These are phyloP conservation scores for Gortyna flavago DNA, from an alignment of 2,888 invertebrate genomes.

Conservation along the genomic window DNA sequence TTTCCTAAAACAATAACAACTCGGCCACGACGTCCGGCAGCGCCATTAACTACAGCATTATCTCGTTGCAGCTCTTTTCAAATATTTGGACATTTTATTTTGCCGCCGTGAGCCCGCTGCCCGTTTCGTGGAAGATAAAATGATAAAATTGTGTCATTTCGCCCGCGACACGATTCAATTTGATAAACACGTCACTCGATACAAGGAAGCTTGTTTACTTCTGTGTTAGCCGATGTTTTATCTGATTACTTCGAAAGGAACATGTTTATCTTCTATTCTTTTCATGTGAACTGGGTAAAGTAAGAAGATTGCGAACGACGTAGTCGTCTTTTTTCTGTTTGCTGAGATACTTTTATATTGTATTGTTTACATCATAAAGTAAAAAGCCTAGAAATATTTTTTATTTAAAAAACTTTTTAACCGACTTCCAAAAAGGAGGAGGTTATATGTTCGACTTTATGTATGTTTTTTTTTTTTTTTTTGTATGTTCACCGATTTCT, in stretches of 20 bases:
- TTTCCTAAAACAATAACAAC: constrained; percentile 79
- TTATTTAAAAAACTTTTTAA: too few species aligned
- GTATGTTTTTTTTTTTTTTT: too few species aligned
- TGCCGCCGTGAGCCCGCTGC: constrained; percentile 45
- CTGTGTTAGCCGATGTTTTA: constrained; percentile 12
- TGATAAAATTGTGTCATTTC: constrained; percentile 59
- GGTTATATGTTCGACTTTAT: too few species aligned
- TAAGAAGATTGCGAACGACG: background rate
- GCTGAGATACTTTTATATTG: background rate
- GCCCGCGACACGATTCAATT: constrained; percentile 48
- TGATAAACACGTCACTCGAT: constrained; percentile 55
- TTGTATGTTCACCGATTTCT: too few species aligned
- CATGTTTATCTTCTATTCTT: constrained; percentile 24
- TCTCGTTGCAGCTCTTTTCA: constrained; percentile 81
- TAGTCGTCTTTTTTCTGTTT: background rate
- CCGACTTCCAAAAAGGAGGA: too few species aligned
- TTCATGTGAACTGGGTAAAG: background rate
- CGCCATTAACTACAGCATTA: constrained; percentile 84
- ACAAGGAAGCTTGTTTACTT: constrained; percentile 23
- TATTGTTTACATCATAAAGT: background rate
- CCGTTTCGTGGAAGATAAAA: constrained; percentile 50
- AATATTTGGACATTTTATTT: constrained; percentile 83
- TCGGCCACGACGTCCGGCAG: constrained; percentile 79
- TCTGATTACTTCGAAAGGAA: constrained; percentile 31
- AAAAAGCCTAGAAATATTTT: background rate